Percentiles rank a stretch among this genome's conserved stretches.
Conservation (phyloP, 2,797 vertebrate genomes). For the Crocodylus rhombifer region DNA sequence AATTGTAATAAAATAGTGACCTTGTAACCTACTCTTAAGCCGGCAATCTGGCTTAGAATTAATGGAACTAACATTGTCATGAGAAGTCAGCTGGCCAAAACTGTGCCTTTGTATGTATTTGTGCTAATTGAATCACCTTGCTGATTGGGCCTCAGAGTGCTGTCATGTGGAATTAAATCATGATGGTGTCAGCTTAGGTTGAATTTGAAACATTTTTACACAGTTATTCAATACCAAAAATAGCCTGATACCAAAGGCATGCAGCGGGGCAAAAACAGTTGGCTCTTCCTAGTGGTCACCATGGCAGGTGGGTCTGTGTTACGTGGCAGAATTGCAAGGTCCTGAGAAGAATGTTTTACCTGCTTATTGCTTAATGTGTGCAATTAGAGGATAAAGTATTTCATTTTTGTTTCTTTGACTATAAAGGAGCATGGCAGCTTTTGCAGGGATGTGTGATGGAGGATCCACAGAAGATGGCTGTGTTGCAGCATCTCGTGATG, state of each 20-base stretch:
- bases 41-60: background rate
- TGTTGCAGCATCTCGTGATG: slow-evolving; percentile 95
- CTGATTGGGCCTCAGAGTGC: background rate
- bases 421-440: slow-evolving; percentile 98
- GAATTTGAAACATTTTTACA: background rate
- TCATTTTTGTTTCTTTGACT: background rate
- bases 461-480: slow-evolving; percentile 99
- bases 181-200: background rate
- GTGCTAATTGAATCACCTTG: background rate
- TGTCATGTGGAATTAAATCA: background rate
- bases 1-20: background rate
- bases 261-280: background rate
- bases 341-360: fast-evolving
- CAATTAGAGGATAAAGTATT: background rate
- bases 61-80: background rate
- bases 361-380: background rate
- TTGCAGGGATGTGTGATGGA: slow-evolving; percentile 99
- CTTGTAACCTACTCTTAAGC: background rate
- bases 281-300: background rate
- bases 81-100: background rate
- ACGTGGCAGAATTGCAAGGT: fast-evolving
- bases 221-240: background rate
- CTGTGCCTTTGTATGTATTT: background rate
- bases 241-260: background rate
- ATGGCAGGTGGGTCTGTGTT: background rate